Base-by-base conservation (phyloP, 2,888 invertebrate species). In the Heteromyza rotundicornis region DNA sequence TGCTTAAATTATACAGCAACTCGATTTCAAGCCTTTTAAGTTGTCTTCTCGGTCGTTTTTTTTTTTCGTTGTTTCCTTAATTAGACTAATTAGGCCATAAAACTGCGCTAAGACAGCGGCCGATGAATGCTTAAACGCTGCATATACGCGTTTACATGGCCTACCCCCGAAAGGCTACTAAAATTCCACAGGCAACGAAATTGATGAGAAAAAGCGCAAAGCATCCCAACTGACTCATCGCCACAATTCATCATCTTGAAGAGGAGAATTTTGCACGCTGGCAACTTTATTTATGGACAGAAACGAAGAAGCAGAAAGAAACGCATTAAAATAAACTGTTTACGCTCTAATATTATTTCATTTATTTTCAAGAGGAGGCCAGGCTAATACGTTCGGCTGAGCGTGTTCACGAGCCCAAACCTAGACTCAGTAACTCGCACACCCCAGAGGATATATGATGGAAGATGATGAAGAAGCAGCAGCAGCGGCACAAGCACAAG, bases 161-260 rank as follows among this genome's bases (percentile, higher is more conserved):
- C 27, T 10, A 7, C 27, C 27, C 7, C 27, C 27, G 27, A 27
- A 10, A 27, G 27, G 7, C 40, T n/a, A 3, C 16, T 40, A 40
- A 40, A 40, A 3, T 7, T 7, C 10, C 16, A 40, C 40, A n/a
- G 14, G 40, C 8, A 40, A 40, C 50, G 53, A 40, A 19, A 54
- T 16, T 51, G 62, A 61, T 64, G 50, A 63, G 50, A 44, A 35
- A 16, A 17, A 51, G 35, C 47, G 66, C n/a, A n/a, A n/a, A n/a
- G 51, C 49, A 62, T 74, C 69, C 76, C 75, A 64, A 65, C 69
- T 64, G 76, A 70, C 69, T 72, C 72, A 72, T 73, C 74, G 68
- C 61, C 65, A 62, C 69, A 74, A 75, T 77, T 76, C 71, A 75
- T 75, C 73, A 77, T 73, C 69, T 68, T 49, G n/a, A 59, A 32